These are phyloP conservation scores for Tetragnatha montana DNA, from an alignment of 2,888 invertebrate genomes.

Conservation along the genomic window DNA sequence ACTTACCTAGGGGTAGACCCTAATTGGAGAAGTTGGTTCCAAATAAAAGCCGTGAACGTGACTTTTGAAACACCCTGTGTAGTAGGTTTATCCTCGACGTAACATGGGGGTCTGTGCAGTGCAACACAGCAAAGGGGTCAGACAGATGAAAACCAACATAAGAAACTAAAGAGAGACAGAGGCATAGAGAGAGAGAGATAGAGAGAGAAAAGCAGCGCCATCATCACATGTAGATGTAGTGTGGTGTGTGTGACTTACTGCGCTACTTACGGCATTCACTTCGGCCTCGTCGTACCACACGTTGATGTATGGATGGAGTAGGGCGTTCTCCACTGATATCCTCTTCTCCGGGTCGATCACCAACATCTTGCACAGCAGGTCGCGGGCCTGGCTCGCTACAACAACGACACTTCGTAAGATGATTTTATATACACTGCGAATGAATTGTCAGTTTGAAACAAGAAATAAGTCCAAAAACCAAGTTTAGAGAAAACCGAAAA, in stretches of 20 bases:
- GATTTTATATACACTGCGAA: neutral
- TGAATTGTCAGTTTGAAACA: no score
- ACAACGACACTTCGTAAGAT: constrained; percentile 30
- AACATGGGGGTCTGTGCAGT: neutral
- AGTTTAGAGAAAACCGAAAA: no score
- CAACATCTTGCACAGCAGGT: constrained; percentile 97
- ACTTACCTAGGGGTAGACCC: no score
- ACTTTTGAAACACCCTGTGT: no score
- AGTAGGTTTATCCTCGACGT: neutral
- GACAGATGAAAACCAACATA: neutral
- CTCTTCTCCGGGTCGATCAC: constrained; percentile 98
- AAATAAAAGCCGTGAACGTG: no score
- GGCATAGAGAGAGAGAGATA: neutral
- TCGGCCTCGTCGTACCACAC: constrained; percentile 99
- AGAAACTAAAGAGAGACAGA: neutral
- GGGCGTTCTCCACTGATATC: constrained; percentile 98
- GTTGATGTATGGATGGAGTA: constrained; percentile 98
- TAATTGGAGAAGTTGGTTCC: no score
- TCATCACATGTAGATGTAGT: neutral
- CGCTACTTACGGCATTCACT: constrained; percentile 93
- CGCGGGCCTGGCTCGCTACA: constrained; percentile 92
- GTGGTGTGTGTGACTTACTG: constrained; percentile 45
- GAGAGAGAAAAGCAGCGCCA: neutral
- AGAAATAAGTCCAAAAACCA: no score
- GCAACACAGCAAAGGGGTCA: neutral